Base-by-base conservation (phyloP, 2,113 vertebrate species). In the Sakesphorus luctuosus region DNA sequence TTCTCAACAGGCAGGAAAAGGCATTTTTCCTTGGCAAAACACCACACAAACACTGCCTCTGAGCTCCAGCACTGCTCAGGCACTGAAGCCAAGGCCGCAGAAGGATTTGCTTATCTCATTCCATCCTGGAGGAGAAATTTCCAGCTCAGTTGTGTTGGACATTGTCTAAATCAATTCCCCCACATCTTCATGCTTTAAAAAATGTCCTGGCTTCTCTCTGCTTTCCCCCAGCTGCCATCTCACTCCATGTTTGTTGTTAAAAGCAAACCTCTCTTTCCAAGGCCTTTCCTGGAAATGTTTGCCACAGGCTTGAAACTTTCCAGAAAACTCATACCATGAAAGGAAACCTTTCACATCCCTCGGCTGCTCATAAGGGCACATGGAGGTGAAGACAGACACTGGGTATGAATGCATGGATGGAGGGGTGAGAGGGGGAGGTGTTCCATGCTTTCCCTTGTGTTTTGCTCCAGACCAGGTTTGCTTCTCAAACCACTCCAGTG, bases 231-330 rank as follows among this genome's bases (percentile, higher is more conserved):
- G 29, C 38, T 49, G 24, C 84, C 46, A 17, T 84, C 84, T 74
- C 53, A 38, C 55, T 77, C n/a, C 0, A 0, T 11, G 50, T 63
- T 77, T 84, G 36, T 82, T 74, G 36, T 61, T 44, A 20, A 0
- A 3, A 87, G 52, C 71, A 85, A 87, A 87, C n/a, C 21, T 7
- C 0, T 80, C 85, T 83, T 90, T 80, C 79, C 90, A 81, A 87
- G 19, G 47, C 72, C 55, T 72, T 96, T 90, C 94, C 94, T 90
- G 80, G 93, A 96, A 94, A 84, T 63, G 28, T 92, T 92, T 94
- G 80, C 61, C 46, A 18, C 0, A 1, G 28, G 69, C 59, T 86
- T 73, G 40, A 92, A 90, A 90, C 52, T 95, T 93, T 77, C 47
- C 80, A 93, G 93, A 90, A 94, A 92, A 71, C 29, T 66, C 49